phyloP scores from a whole-genome alignment of 2,888 invertebrate species.

The Lysandra coridon region DNA sequence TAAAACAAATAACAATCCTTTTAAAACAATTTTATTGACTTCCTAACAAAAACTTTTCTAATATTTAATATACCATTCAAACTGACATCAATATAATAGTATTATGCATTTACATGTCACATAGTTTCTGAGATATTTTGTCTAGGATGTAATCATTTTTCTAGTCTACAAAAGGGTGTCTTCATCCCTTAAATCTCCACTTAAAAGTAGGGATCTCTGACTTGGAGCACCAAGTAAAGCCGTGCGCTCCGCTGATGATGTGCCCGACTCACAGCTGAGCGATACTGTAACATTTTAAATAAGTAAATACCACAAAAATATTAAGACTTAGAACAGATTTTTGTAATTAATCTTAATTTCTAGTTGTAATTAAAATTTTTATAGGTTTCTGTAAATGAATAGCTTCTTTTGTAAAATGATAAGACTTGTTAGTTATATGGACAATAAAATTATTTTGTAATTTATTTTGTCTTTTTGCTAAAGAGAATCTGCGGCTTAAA shows the following conservation, averaged over 20 bases:
- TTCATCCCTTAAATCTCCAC: constrained; percentile 91
- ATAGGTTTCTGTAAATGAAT: neutral
- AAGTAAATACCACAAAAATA: neutral
- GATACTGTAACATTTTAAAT: constrained; percentile 65
- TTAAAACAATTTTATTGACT: constrained; percentile 1
- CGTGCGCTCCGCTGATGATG: constrained; percentile 82
- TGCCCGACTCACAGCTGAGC: constrained; percentile 82
- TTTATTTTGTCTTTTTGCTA: neutral
- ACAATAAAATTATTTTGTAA: constrained; percentile 13
- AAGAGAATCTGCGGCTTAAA: too few species aligned
- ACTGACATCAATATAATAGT: neutral
- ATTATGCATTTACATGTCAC: neutral
- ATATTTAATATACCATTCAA: neutral
- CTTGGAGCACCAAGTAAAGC: constrained; percentile 86
- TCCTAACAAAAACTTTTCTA: neutral
- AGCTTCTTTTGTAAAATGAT: neutral
- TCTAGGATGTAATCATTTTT: neutral
- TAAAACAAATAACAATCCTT: neutral
- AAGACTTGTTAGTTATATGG: neutral
- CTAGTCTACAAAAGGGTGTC: constrained; percentile 87
- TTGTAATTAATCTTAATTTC: neutral
- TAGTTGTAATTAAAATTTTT: neutral
- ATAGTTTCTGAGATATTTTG: constrained; percentile 2
- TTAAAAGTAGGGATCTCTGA: constrained; percentile 87
- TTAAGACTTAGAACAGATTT: neutral